Percentiles rank a stretch among this genome's conserved stretches.
phyloP scores from a whole-genome alignment of 2,113 vertebrate species.

The Sylvia atricapilla region DNA sequence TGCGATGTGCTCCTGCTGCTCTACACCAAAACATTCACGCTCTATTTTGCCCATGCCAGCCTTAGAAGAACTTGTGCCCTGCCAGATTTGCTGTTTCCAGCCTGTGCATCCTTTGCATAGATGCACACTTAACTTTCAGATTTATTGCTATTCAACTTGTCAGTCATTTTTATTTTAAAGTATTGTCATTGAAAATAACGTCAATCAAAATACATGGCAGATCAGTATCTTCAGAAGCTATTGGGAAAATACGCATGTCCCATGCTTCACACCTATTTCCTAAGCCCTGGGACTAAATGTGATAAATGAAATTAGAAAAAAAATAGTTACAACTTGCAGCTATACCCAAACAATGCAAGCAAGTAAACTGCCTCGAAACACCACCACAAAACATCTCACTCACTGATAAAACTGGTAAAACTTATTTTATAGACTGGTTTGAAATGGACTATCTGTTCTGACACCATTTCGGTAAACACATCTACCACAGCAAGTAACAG shows the following conservation, averaged over 20 bases:
- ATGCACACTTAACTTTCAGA: not conserved
- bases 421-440: not conserved
- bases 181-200: not conserved
- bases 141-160: not conserved
- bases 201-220: not conserved
- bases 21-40: not conserved
- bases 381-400: not conserved
- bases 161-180: not conserved
- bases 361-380: not conserved
- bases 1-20: not conserved
- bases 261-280: not conserved
- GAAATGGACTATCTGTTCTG: not conserved
- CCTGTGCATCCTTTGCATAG: not conserved
- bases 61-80: not conserved
- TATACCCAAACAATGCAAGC: not conserved
- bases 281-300: not conserved
- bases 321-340: not conserved
- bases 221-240: not conserved
- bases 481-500: not conserved
- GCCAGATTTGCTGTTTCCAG: not conserved
- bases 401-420: not conserved
- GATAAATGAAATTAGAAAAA: not conserved
- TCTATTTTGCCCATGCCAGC: not conserved
- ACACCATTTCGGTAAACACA: not conserved
- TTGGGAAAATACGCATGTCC: not conserved